Evolutionary conservation across 2,113 vertebrate species (phyloP).

Genomic region (Polypterus bichir): DNA sequence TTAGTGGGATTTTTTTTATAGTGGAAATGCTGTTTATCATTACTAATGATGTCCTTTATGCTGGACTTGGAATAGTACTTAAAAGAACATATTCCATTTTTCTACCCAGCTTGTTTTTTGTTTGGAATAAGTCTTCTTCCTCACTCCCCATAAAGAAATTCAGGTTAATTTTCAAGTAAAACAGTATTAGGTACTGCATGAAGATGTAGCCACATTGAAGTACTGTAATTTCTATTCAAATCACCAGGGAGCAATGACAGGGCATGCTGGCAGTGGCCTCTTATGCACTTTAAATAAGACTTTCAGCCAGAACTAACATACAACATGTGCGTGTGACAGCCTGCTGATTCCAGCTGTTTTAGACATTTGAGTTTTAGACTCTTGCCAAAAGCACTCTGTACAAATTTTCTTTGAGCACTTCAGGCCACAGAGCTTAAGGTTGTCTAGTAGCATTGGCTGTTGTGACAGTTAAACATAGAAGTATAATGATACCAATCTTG

Average conservation of each 20-base stretch:
- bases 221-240: neutral
- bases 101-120: too few relatives aligned
- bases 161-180: neutral
- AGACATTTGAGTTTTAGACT: neutral
- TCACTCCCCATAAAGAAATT: neutral
- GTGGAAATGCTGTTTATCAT: too few relatives aligned
- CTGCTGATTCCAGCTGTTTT: constrained; percentile 8
- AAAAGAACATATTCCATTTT: too few relatives aligned
- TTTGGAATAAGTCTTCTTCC: neutral
- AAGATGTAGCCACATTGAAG: neutral
- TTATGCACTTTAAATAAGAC: too few relatives aligned
- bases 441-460: too few relatives aligned
- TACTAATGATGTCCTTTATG: too few relatives aligned
- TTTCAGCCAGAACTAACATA: neutral
- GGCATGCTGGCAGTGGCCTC: neutral
- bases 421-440: neutral
- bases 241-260: neutral
- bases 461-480: too few relatives aligned
- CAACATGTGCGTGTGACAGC: constrained; percentile 7
- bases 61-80: too few relatives aligned
- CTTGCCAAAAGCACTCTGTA: neutral
- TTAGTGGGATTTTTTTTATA: too few relatives aligned
- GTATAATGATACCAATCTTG: too few relatives aligned
- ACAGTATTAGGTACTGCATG: neutral
- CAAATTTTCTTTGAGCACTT: neutral